phyloP scores from a whole-genome alignment of 2,888 invertebrate species.

The Rhagonycha fulva region DNA sequence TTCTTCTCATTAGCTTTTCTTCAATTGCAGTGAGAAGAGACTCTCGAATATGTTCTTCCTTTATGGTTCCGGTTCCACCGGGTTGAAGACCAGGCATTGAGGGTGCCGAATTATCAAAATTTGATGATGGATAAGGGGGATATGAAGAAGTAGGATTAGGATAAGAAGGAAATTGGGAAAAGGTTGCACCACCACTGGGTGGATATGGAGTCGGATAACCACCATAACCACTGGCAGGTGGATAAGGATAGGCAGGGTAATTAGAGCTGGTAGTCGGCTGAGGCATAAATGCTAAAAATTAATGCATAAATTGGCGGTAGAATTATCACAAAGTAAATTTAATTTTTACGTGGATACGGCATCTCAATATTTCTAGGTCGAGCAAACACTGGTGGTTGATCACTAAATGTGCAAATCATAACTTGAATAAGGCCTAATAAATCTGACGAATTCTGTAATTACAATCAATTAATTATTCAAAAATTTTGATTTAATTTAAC shows the following conservation, averaged over 20 bases:
- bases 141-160: conserved; percentile 54
- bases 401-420: conserved; percentile 91
- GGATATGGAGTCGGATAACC: conserved; percentile 48
- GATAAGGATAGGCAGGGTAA: conserved; percentile 36
- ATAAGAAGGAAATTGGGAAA: conserved; percentile 59
- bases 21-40: conserved; percentile 94
- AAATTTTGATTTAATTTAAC: conserved; percentile 35
- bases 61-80: conserved; percentile 78
- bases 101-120: conserved; percentile 46
- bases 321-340: background rate
- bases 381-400: conserved; percentile 91
- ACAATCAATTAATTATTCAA: conserved; percentile 11
- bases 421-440: conserved; percentile 87
- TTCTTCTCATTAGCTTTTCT: conserved; percentile 85
- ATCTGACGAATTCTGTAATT: conserved; percentile 76
- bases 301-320: background rate
- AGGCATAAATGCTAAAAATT: conserved; percentile 54
- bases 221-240: conserved; percentile 31
- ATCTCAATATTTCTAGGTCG: conserved; percentile 62
- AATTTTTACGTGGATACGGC: conserved; percentile 24
- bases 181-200: conserved; percentile 42
- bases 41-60: conserved; percentile 92
- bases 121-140: conserved; percentile 35
- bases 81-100: conserved; percentile 48
- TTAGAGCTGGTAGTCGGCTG: conserved; percentile 47